A percentile compares a stretch with the other conserved stretches of the same genome.
Conservation (phyloP, 2,113 vertebrate genomes). For the Corynorhinus townsendii region DNA sequence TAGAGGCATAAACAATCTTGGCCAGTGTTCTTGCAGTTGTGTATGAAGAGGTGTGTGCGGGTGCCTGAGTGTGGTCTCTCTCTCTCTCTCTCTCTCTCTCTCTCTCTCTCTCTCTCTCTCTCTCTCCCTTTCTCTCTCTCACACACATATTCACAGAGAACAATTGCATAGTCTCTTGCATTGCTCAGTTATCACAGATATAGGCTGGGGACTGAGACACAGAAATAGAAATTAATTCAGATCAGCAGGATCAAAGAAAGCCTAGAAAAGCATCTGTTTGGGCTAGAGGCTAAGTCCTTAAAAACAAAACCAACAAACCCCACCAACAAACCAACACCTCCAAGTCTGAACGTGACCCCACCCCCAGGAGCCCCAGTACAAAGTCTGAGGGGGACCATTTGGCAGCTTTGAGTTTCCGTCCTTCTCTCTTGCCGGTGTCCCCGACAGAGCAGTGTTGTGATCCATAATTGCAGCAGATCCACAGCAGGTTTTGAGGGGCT, state of each 20-base stretch:
- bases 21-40: too few species aligned
- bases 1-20: too few species aligned
- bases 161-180: fast-evolving
- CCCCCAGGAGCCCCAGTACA: conserved; percentile 7
- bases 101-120: too few species aligned
- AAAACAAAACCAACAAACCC: not conserved
- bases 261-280: not conserved
- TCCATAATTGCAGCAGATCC: conserved; percentile 91
- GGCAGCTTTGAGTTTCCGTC: not conserved
- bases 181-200: not conserved
- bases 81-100: too few species aligned
- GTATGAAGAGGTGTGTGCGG: fast-evolving
- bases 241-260: conserved; percentile 10
- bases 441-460: conserved; percentile 90
- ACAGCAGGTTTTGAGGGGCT: conserved; percentile 88
- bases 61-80: not conserved
- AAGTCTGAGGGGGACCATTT: not conserved
- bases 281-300: not conserved
- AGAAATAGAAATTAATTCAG: conserved; percentile 12
- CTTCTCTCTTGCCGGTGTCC: conserved; percentile 75
- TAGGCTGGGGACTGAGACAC: not conserved
- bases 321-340: fast-evolving
- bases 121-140: too few species aligned
- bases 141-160: fast-evolving
- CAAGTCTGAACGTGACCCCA: not conserved